Evolutionary conservation across 1,140 invertebrate genomes (phyloP).

Genomic region (Macrosteles quadrilineatus): DNA sequence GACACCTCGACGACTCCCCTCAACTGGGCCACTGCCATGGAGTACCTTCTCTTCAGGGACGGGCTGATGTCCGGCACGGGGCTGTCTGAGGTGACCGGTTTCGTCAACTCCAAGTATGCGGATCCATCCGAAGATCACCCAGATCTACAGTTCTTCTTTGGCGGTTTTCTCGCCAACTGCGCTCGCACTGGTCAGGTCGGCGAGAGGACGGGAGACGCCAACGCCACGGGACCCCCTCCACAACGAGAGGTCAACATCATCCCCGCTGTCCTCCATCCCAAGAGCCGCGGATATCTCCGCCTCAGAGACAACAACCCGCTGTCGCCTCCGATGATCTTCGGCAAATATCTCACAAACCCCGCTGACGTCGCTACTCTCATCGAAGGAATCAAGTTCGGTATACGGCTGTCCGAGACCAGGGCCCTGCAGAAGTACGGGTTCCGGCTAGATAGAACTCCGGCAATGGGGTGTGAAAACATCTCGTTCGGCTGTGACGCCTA

Average conservation of each 20-base stretch:
- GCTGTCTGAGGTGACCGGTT: constrained; percentile 79
- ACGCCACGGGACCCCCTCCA: constrained; percentile 44
- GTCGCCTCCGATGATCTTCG: constrained; percentile 78
- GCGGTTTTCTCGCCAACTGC: constrained; percentile 79
- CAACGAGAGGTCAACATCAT: constrained; percentile 61
- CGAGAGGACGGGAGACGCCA: constrained; percentile 56
- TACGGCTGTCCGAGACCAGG: constrained; percentile 64
- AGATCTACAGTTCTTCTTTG: constrained; percentile 84
- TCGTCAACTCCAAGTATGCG: constrained; percentile 79
- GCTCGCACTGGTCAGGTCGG: constrained; percentile 83
- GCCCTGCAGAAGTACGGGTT: constrained; percentile 71
- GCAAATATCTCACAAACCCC: constrained; percentile 77
- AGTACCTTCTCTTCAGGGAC: constrained; percentile 80
- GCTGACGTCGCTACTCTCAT: constrained; percentile 72
- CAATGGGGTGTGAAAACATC: constrained; percentile 68
- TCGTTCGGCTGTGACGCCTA: constrained; percentile 75
- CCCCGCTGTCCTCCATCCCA: constrained; percentile 73
- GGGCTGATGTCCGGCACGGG: constrained; percentile 83
- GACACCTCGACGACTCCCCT: constrained; percentile 78
- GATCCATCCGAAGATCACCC: constrained; percentile 74
- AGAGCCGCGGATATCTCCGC: constrained; percentile 74
- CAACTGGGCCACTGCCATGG: constrained; percentile 87
- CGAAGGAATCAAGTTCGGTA: constrained; percentile 72
- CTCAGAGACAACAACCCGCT: constrained; percentile 75
- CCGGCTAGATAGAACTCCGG: constrained; percentile 67